Conservation (phyloP, 1,140 invertebrate genomes). For the Temnothorax nylanderi region DNA sequence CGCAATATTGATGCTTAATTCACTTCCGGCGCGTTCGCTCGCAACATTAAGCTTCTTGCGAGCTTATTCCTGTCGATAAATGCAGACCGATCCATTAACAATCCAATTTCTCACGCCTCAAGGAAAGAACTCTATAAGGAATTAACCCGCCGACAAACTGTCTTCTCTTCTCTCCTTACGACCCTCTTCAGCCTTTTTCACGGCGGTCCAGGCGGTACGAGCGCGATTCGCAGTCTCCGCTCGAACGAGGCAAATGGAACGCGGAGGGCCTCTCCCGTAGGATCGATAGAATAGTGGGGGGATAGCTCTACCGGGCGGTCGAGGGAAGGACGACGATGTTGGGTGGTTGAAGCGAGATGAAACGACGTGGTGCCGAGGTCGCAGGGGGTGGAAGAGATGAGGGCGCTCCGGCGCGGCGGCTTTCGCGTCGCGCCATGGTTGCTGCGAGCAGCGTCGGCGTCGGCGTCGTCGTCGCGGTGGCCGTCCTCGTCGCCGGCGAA, state of each 20-base stretch:
- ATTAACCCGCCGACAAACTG: conserved; percentile 29
- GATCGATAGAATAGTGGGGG: conserved; percentile 78
- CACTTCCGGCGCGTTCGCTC: neutral
- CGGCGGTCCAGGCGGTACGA: conserved; percentile 31
- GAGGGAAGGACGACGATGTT: conserved; percentile 38
- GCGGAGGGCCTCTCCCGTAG: conserved; percentile 71
- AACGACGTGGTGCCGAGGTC: conserved; percentile 42
- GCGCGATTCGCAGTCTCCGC: conserved; percentile 72
- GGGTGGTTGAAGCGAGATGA: conserved; percentile 53
- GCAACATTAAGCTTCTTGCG: conserved; percentile 21
- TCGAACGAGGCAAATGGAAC: conserved; percentile 74
- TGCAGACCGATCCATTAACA: conserved; percentile 32
- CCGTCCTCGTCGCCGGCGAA: conserved; percentile 68
- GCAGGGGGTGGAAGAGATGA: conserved; percentile 72
- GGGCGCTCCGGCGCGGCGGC: conserved; percentile 71
- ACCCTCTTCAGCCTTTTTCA: conserved; percentile 44
- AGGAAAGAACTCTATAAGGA: conserved; percentile 12
- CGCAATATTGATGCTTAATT: conserved; percentile 34
- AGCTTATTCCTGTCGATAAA: conserved; percentile 35
- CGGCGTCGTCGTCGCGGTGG: conserved; percentile 67
- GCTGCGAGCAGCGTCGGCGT: conserved; percentile 76
- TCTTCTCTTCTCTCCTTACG: conserved; percentile 20
- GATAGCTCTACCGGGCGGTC: conserved; percentile 37
- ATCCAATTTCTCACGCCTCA: conserved; percentile 35
- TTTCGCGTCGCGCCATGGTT: conserved; percentile 76